Base-by-base conservation (phyloP, 2,113 vertebrate species). In the Pterocles burchelli region DNA sequence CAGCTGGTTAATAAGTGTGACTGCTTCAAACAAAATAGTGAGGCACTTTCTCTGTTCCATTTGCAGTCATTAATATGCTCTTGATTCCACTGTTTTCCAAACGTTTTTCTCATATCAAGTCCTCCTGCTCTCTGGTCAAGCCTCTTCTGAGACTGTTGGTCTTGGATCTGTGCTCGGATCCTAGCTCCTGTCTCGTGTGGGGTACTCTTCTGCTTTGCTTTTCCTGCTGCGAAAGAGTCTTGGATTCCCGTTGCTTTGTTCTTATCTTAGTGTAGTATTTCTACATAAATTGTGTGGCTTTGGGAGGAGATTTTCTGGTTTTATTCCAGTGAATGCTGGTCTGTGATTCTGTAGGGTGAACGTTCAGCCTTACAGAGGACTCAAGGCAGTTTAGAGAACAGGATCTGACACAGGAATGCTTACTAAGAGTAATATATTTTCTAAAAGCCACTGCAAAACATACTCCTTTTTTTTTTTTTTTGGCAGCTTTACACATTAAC, bases 31-130 rank as follows among this genome's bases (percentile, higher is more conserved):
- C 36, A 17, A 31, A 85, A 24, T 6, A 38, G 24, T 5, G 24
- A 71, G 34, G 28, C 31, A 6, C 20, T 58, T 95, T 33, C 29
- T 75, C 21, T 0, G 1, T 17, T 78, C 29, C 9, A 1, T 76
- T 63, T 54, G 11, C 28, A 7, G 6, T 17, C 43, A 4, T 58
- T 41, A 10, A 49, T 11, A 21, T 0, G 0, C 13, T 25, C n/a
- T 26, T 74, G 46, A 28, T 31, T 67, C 34, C 22, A 1, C 15
- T 13, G 6, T 34, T 93, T 59, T 41, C 33, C 62, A 46, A 2
- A 9, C 0, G 0, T 46, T 10, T 10, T 25, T 88, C 13, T 68
- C 29, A 43, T 26, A 0, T 34, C 4, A 52, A 75, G 13, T 29
- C 38, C 5, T 78, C 9, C 36, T 48, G 0, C 46, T 45, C 17